Conservation (phyloP, 2,113 vertebrate species). For the Indri indri region DNA sequence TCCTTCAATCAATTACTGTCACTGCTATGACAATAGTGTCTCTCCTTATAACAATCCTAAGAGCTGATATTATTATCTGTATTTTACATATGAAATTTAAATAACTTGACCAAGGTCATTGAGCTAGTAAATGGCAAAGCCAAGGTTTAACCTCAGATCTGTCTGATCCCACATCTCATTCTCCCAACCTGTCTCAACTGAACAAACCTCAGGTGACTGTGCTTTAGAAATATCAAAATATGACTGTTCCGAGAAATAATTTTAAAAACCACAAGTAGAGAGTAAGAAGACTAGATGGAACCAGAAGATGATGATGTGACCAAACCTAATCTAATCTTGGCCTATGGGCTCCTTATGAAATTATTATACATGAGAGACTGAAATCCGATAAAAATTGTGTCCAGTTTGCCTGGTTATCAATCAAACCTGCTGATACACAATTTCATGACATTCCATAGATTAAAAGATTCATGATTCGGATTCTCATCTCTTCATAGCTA, state of each 20-base stretch:
- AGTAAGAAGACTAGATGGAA: constrained; percentile 14
- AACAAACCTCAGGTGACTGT: neutral
- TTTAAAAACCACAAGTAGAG: constrained; percentile 17
- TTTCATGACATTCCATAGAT: constrained; percentile 14
- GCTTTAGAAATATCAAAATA: constrained; percentile 24
- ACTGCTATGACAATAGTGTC: neutral
- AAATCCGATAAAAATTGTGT: constrained; percentile 16
- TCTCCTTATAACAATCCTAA: neutral
- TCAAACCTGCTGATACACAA: constrained; percentile 32
- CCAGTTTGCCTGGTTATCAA: constrained; percentile 4
- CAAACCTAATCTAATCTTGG: constrained; percentile 21
- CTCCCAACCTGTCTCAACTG: neutral
- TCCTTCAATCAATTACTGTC: neutral
- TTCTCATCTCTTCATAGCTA: neutral
- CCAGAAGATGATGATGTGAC: neutral
- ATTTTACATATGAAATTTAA: neutral
- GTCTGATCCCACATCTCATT: neutral
- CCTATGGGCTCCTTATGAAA: neutral
- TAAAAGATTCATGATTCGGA: constrained; percentile 14
- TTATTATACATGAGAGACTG: neutral
- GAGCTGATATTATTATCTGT: neutral
- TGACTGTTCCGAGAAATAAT: constrained; percentile 2
- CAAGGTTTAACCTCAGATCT: neutral
- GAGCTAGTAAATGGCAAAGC: neutral
- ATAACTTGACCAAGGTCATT: neutral